phyloP scores from a whole-genome alignment of 2,888 invertebrate genomes.

The Himalopsyche japonica region DNA sequence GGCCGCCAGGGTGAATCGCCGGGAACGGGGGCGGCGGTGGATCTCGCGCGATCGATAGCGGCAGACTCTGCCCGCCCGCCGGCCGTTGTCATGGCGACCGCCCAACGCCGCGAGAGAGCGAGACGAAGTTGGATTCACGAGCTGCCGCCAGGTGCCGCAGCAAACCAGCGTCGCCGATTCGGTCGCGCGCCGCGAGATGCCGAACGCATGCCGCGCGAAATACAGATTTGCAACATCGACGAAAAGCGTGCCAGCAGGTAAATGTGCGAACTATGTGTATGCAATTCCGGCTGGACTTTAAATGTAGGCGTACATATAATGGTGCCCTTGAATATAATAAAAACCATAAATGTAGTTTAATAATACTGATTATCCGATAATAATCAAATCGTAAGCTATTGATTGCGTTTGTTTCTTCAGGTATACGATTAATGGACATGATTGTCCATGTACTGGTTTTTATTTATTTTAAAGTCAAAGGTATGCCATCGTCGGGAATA shows the following conservation, averaged over 20 bases:
- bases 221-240: neutral
- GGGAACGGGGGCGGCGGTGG: slow-evolving; percentile 5
- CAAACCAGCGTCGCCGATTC: neutral
- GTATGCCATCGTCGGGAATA: too few species aligned
- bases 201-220: neutral
- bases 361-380: too few species aligned
- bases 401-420: too few species aligned
- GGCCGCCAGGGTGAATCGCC: neutral
- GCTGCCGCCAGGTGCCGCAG: slow-evolving; percentile 21
- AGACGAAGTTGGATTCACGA: neutral
- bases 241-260: neutral
- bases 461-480: too few species aligned
- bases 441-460: too few species aligned
- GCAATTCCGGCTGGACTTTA: neutral
- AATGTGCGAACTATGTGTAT: neutral
- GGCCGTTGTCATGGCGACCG: slow-evolving; percentile 37
- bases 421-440: too few species aligned
- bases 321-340: too few species aligned
- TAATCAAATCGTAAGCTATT: too few species aligned
- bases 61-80: slow-evolving; percentile 33
- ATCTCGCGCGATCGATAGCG: slow-evolving; percentile 37
- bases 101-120: slow-evolving; percentile 16
- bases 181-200: slow-evolving; percentile 8
- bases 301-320: neutral
- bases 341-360: too few species aligned